phyloP scores from a whole-genome alignment of 2,797 vertebrate genomes.

The Typhlichthys eigenmanni region DNA sequence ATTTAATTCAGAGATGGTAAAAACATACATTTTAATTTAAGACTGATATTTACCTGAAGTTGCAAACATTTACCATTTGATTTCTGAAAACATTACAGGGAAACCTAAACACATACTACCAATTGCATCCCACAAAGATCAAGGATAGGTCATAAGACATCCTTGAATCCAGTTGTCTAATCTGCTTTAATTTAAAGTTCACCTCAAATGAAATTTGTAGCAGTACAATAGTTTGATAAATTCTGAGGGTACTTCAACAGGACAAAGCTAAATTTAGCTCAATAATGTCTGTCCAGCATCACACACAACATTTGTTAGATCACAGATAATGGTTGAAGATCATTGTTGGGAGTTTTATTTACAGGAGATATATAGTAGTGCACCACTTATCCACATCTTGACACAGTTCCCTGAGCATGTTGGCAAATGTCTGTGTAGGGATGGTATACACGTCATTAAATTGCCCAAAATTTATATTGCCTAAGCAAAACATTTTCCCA shows the following conservation, averaged over 20 bases:
- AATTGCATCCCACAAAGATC: neutral
- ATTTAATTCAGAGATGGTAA: neutral
- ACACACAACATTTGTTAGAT: neutral
- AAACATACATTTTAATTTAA: conserved; percentile 7
- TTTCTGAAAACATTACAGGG: neutral
- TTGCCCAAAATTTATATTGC: no score
- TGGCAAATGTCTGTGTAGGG: no score
- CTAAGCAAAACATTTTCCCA: no score
- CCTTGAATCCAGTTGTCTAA: neutral
- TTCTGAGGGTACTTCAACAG: neutral
- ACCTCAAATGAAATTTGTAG: conserved; percentile 1
- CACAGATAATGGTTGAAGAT: neutral
- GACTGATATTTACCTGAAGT: conserved; percentile 13
- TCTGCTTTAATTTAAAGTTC: neutral
- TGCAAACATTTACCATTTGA: neutral
- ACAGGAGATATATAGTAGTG: no score
- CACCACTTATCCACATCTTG: no score
- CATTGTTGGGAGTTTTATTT: no score
- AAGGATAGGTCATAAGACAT: conserved; percentile 1
- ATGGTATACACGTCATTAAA: no score
- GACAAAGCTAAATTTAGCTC: conserved; percentile 2
- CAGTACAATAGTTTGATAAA: neutral
- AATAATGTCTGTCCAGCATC: neutral
- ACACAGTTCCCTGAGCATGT: no score
- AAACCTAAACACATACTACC: neutral